Percentiles rank a stretch among this genome's conserved stretches.
Conservation (phyloP, 2,888 invertebrate species). For the Pyrgus malvae region DNA sequence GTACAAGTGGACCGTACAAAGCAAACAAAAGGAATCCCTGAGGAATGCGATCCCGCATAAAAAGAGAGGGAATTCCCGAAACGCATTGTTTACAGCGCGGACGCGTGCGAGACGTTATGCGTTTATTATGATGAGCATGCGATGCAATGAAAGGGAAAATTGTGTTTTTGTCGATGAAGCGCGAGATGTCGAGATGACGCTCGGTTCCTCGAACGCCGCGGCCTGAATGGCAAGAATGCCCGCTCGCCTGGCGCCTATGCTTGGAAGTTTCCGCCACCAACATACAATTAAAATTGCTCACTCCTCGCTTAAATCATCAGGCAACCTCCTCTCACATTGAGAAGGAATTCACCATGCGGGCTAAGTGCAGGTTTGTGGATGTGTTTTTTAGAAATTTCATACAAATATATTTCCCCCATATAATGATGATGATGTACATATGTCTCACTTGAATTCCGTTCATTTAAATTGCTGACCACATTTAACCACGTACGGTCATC, state of each 20-base stretch:
- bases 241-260: slow-evolving; percentile 34
- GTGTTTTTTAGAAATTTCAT: too few relatives aligned
- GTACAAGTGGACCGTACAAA: slow-evolving; percentile 57
- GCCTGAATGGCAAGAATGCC: slow-evolving; percentile 56
- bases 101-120: slow-evolving; percentile 57
- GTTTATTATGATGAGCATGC: slow-evolving; percentile 63
- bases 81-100: slow-evolving; percentile 73
- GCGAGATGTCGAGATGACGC: slow-evolving; percentile 58
- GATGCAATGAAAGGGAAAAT: slow-evolving; percentile 79
- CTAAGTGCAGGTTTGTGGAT: too few relatives aligned
- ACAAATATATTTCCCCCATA: too few relatives aligned
- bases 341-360: too few relatives aligned
- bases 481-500: too few relatives aligned
- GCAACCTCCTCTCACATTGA: too few relatives aligned
- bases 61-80: slow-evolving; percentile 78
- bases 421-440: too few relatives aligned
- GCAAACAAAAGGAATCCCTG: slow-evolving; percentile 81
- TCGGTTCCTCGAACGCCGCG: slow-evolving; percentile 59
- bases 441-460: too few relatives aligned
- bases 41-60: slow-evolving; percentile 75
- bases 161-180: slow-evolving; percentile 63
- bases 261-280: slow-evolving; percentile 44
- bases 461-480: too few relatives aligned
- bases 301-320: neutral
- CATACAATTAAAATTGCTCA: slow-evolving; percentile 9